A percentile compares a stretch with the other conserved stretches of the same genome.
These are phyloP conservation scores for Xenus cinereus DNA, from an alignment of 2,113 vertebrate genomes.

Conservation along the genomic window DNA sequence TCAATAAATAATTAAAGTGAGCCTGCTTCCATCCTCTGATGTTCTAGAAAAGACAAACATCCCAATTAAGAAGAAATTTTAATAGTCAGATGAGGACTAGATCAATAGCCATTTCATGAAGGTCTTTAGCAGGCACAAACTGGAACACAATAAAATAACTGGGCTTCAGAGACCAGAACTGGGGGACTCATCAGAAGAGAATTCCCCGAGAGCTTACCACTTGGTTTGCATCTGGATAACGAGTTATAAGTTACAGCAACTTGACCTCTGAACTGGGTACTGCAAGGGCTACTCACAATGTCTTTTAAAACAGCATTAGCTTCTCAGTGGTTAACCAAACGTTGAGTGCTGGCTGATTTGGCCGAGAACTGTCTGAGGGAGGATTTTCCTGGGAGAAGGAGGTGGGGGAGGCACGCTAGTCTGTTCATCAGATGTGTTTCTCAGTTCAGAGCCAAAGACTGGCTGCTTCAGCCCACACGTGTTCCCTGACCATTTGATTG, in stretches of 20 bases:
- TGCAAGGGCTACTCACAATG: neutral
- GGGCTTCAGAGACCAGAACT: neutral
- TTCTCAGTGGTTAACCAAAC: neutral
- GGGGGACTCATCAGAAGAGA: neutral
- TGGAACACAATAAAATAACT: neutral
- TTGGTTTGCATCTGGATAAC: neutral
- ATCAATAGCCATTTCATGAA: neutral
- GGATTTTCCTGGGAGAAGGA: neutral
- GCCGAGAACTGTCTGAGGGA: neutral
- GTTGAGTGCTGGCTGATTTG: neutral
- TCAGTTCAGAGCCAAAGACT: neutral
- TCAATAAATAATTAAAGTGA: neutral
- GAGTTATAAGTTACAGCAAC: neutral
- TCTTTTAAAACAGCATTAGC: neutral
- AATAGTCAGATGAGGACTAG: neutral
- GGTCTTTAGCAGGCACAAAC: neutral
- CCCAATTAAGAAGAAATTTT: neutral
- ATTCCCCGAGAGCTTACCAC: neutral
- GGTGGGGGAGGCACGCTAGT: neutral
- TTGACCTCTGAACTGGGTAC: neutral
- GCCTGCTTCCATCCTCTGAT: neutral
- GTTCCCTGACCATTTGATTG: neutral
- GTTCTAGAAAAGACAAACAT: neutral
- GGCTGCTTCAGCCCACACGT: neutral
- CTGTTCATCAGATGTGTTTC: neutral